Base-by-base conservation (phyloP, 2,797 vertebrate species). In the Phrynocephalus vlangalii region DNA sequence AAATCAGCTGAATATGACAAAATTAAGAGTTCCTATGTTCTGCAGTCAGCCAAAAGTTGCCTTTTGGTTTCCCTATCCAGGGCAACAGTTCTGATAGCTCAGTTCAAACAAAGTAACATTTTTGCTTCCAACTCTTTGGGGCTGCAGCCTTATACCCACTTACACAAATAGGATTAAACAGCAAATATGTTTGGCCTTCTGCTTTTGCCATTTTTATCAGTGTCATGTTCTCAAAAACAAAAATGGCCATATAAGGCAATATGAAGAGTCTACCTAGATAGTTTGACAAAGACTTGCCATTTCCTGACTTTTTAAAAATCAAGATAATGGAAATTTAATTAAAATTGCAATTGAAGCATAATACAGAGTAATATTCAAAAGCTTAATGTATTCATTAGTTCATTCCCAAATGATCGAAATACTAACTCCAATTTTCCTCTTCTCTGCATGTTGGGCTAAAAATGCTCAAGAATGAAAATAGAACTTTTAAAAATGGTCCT, bases 301-400 rank as follows among this genome's bases (percentile, higher is more conserved):
- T 38, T 68, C 63, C 28, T 20, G 71, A 52, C 26, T 26, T 48
- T 38, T 78, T 33, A 79, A 70, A 48, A 52, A 79, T 24, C 52
- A 81, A 81, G 79, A 66, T 73, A 82, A 86, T 86, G 70, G 15
- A 75, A 87, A 75, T 38, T 48, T 87, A 75, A 86, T 86, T 81
- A 87, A 87, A 87, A 87, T n/a, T 50, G 79, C 56, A 66, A 73
- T 86, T 75, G 28, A 50, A 82, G 6, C 75, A 20, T 75, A 66
- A 82, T 75, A 75, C 50, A 81, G 28, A 75, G 44, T 75, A 18
- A 87, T 82, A 73, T 86, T 86, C 79, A 28, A 73, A 86, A 6
- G 26, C 70, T 81, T 63, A 44, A 73, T 82, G 15, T 73, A 75
- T 50, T 82, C 79, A 82, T 73, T 87, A 75, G 22, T 66, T 66